These are phyloP conservation scores for Aelia acuminata DNA, from an alignment of 2,888 invertebrate genomes.

Conservation along the genomic window DNA sequence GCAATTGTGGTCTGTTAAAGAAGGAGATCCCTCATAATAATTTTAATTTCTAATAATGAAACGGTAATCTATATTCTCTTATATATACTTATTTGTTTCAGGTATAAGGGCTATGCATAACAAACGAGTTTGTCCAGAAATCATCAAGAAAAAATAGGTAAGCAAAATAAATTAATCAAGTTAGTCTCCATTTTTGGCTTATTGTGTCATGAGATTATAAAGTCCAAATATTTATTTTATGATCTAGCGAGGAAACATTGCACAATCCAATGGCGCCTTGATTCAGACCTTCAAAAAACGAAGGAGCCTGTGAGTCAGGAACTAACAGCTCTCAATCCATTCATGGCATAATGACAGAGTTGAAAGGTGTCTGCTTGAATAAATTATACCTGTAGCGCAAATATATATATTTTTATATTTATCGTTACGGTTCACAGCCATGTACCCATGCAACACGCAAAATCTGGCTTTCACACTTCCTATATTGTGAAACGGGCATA, in stretches of 20 bases:
- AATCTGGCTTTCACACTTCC: not conserved
- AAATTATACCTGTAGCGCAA: not conserved
- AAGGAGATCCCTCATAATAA: no score
- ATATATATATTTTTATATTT: not conserved
- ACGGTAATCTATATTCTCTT: no score
- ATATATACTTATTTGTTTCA: no score
- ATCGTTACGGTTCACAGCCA: not conserved
- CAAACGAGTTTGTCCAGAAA: no score
- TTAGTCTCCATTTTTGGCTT: no score
- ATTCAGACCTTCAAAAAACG: not conserved
- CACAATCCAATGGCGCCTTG: not conserved
- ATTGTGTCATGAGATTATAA: not conserved
- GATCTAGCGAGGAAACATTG: not conserved
- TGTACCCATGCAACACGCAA: not conserved
- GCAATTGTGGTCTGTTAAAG: no score
- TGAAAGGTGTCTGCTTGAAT: not conserved
- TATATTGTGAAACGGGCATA: not conserved
- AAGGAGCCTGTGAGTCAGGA: not conserved
- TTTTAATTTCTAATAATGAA: no score
- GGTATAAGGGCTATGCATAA: no score
- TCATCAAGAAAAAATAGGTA: no score
- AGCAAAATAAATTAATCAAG: no score
- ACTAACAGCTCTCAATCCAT: not conserved
- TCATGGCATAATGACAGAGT: not conserved
- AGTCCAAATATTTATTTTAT: not conserved